phyloP scores from a whole-genome alignment of 2,888 invertebrate species.

The Oscheius sp. region DNA sequence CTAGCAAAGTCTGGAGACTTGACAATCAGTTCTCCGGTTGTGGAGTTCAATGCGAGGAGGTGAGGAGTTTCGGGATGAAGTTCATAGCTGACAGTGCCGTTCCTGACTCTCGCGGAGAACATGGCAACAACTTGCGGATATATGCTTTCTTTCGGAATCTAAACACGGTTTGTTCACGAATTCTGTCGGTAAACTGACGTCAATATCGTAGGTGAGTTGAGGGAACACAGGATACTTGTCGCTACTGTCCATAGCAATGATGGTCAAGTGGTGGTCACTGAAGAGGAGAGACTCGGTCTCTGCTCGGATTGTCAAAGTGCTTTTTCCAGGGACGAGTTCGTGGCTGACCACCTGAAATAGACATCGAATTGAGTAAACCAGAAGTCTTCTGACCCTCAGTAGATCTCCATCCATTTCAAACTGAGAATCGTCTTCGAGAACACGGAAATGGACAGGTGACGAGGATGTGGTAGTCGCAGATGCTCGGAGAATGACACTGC shows the following conservation, averaged over 20 bases:
- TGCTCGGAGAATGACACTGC: constrained; percentile 59
- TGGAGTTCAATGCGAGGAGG: not conserved
- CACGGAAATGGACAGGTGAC: constrained; percentile 48
- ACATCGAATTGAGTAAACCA: not conserved
- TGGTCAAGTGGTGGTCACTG: constrained; percentile 51
- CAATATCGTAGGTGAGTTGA: constrained; percentile 66
- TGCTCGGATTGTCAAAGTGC: constrained; percentile 49
- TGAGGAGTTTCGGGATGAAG: constrained; percentile 50
- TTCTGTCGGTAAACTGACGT: constrained; percentile 42
- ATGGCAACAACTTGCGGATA: constrained; percentile 52
- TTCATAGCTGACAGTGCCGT: constrained; percentile 57
- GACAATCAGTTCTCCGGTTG: constrained; percentile 50
- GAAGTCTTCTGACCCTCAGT: constrained; percentile 42
- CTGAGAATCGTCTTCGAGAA: constrained; percentile 47
- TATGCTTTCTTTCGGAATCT: constrained; percentile 40
- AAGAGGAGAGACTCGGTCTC: constrained; percentile 42
- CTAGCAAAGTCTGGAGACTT: constrained; percentile 43
- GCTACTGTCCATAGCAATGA: constrained; percentile 69
- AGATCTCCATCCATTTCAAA: constrained; percentile 58
- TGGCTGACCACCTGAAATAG: constrained; percentile 47
- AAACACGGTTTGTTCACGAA: not conserved
- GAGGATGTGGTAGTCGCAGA: constrained; percentile 38
- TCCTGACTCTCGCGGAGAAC: constrained; percentile 50
- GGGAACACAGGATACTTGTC: constrained; percentile 72
- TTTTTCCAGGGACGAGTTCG: constrained; percentile 44